Base-by-base conservation (phyloP, 2,888 invertebrate species). In the Smittia sp. region DNA sequence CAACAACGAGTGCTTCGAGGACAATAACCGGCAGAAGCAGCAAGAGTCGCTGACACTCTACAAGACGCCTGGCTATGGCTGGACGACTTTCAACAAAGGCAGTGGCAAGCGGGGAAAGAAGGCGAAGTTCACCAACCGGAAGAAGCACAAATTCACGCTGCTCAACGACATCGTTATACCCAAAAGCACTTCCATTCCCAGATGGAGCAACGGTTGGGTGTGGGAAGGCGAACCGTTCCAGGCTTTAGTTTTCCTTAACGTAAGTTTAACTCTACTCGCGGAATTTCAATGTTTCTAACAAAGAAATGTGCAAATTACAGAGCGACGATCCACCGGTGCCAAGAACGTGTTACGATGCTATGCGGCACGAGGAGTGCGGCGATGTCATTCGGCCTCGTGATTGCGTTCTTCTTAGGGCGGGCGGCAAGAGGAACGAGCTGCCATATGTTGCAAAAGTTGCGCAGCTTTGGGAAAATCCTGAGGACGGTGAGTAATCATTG, bases 381-480 rank as follows among this genome's bases (percentile, higher is more conserved):
- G 92, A 96, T 81, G 87, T 91, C 75, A 90, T 98, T 77, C 85
- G 88, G 81, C 91, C 93, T 39, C 87, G 92, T 73, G 97, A 98
- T 84, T 96, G 96, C 83, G 94, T 98, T 74, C 86, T 98, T 75
- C 85, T 98, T 76, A 91, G 93, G 77, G 94, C 96, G 62, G 93
- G 93, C 72, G 88, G 85, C 79, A 88, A 86, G 78, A 90, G 89
- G 78, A 92, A 90, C 77, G 94, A 95, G 80, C 86, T 96, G 77
- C 98, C 98, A 24, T 98, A 91, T 83, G 94, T 98, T 72, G 98
- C 97, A 68, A 92, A 96, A 84, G 92, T 98, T 76, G 93, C 94
- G 73, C 91, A 93, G 75, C 87, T 98, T 38, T 98, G 96, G 96
- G 95, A 96, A 83, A 94, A 95, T 84, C 92, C 94, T 1, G 92